Evolutionary conservation across 2,888 invertebrate genomes (phyloP).

Genomic region (Drosophila ezoana): DNA sequence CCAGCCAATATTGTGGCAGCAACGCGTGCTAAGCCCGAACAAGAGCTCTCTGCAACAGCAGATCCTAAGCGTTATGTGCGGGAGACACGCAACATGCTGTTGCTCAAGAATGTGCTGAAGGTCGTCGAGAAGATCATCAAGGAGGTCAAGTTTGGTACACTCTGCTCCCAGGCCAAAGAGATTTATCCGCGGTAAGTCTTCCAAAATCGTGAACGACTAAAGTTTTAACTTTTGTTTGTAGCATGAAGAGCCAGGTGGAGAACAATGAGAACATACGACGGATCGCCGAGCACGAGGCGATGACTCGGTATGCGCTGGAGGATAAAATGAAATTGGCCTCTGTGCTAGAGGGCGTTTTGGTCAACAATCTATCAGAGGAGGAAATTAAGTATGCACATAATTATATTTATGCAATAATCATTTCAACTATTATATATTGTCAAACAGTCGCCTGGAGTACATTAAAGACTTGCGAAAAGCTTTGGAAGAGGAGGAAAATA

Average conservation of each 20-base stretch:
- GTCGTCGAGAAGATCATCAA: slow-evolving; percentile 78
- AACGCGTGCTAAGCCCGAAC: slow-evolving; percentile 10
- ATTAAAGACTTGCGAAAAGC: slow-evolving; percentile 66
- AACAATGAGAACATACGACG: slow-evolving; percentile 76
- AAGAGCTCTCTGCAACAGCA: not conserved
- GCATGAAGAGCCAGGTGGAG: slow-evolving; percentile 75
- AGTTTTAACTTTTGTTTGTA: slow-evolving; percentile 19
- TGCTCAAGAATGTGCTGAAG: slow-evolving; percentile 73
- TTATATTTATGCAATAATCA: not conserved
- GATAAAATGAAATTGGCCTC: slow-evolving; percentile 68
- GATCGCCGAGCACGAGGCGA: slow-evolving; percentile 61
- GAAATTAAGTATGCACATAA: slow-evolving; percentile 72
- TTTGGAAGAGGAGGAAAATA: slow-evolving; percentile 51
- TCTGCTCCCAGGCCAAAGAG: slow-evolving; percentile 79
- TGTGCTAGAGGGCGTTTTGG: slow-evolving; percentile 65
- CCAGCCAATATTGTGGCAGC: not conserved
- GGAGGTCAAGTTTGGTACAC: slow-evolving; percentile 79
- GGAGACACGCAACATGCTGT: slow-evolving; percentile 81
- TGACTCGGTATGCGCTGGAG: slow-evolving; percentile 63
- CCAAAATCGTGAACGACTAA: no score
- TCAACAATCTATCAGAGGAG: slow-evolving; percentile 79
- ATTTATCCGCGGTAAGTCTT: slow-evolving; percentile 80
- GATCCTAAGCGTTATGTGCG: slow-evolving; percentile 78
- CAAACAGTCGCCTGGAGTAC: slow-evolving; percentile 67
- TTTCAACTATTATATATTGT: not conserved